Evolutionary conservation across 1,140 invertebrate species (phyloP).

Genomic region (Holcopasites calliopsidis): DNA sequence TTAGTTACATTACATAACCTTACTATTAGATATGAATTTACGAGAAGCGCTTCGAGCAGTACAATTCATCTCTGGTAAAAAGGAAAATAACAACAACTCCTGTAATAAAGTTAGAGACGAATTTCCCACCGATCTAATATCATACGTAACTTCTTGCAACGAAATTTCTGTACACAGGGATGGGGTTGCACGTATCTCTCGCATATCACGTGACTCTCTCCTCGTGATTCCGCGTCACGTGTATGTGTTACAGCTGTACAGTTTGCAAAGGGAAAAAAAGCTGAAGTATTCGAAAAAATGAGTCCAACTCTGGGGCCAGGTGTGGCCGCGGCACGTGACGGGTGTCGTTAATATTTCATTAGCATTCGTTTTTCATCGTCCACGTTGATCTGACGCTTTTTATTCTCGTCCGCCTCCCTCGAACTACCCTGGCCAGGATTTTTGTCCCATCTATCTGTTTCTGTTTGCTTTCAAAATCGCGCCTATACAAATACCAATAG

Average conservation of each 20-base stretch:
- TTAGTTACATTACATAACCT: no score
- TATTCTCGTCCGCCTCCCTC: slow-evolving; percentile 27
- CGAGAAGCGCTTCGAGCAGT: no score
- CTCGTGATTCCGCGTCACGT: slow-evolving; percentile 24
- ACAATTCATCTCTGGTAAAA: no score
- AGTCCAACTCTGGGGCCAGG: slow-evolving; percentile 41
- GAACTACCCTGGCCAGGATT: slow-evolving; percentile 16
- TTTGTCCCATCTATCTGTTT: slow-evolving; percentile 31
- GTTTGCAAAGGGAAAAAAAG: slow-evolving; percentile 45
- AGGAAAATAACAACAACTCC: no score
- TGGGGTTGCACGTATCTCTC: neutral
- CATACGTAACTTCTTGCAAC: no score
- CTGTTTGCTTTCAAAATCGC: slow-evolving; percentile 33
- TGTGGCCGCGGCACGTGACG: slow-evolving; percentile 67
- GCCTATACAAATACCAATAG: no score
- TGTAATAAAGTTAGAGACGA: no score
- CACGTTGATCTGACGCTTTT: slow-evolving; percentile 49
- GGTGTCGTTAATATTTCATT: slow-evolving; percentile 76
- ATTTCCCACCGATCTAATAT: no score
- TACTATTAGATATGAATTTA: no score
- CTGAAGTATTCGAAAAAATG: slow-evolving; percentile 15
- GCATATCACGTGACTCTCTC: neutral
- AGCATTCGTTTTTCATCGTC: slow-evolving; percentile 69
- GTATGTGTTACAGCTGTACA: slow-evolving; percentile 23
- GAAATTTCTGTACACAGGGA: neutral